phyloP scores from a whole-genome alignment of 2,888 invertebrate genomes.

The Oxytorus armatus region DNA sequence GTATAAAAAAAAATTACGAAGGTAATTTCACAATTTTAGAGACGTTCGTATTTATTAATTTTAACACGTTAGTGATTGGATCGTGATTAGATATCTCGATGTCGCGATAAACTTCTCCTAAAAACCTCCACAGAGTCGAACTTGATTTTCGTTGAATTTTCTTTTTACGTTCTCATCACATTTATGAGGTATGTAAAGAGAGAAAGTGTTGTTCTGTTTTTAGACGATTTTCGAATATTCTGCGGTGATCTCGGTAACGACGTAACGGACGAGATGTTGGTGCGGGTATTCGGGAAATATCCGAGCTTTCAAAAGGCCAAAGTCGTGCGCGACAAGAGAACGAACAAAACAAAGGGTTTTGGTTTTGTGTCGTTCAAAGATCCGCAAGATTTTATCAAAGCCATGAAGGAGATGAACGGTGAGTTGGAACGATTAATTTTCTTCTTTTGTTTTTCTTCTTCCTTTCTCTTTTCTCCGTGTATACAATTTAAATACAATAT shows the following conservation, averaged over 20 bases:
- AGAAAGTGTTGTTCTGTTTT: background rate
- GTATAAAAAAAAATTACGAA: too few species aligned
- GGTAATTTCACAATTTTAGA: too few species aligned
- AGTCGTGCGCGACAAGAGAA: constrained; percentile 97
- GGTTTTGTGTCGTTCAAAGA: constrained; percentile 99
- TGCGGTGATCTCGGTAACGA: constrained; percentile 99
- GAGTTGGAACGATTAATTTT: constrained; percentile 79
- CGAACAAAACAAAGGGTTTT: constrained; percentile 99
- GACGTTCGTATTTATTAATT: too few species aligned
- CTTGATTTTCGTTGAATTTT: background rate
- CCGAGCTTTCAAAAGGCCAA: constrained; percentile 97
- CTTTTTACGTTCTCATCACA: too few species aligned
- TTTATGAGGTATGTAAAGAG: too few species aligned
- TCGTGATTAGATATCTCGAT: too few species aligned
- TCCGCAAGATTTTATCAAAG: constrained; percentile 98
- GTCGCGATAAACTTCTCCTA: too few species aligned
- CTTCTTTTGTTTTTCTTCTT: constrained; percentile 30
- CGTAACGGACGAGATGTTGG: constrained; percentile 98
- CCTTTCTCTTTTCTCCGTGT: constrained; percentile 32
- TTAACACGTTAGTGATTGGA: too few species aligned
- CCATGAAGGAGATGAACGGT: constrained; percentile 99
- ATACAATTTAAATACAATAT: constrained; percentile 47
- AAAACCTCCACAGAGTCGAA: background rate
- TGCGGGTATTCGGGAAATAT: constrained; percentile 97
- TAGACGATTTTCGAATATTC: constrained; percentile 98